These are phyloP conservation scores for Meandrusa payeni DNA, from an alignment of 2,888 invertebrate genomes.

Conservation along the genomic window DNA sequence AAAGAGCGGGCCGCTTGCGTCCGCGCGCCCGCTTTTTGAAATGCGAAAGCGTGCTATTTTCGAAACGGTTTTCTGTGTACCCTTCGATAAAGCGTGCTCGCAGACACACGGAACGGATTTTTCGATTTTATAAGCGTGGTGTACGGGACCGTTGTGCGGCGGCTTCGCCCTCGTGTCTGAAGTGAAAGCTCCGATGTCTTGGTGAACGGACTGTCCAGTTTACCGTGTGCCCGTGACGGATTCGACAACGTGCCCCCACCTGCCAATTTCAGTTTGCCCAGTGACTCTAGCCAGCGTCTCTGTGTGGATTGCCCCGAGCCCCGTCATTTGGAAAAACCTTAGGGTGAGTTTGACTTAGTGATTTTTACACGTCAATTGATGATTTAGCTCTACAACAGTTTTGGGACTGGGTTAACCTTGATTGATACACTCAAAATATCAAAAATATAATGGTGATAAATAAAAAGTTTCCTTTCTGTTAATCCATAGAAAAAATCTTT, in stretches of 20 bases:
- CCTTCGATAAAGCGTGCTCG: background rate
- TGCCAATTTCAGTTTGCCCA: constrained; percentile 6
- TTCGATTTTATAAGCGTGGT: background rate
- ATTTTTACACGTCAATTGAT: background rate
- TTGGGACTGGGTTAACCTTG: too few species aligned
- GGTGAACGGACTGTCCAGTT: constrained; percentile 3
- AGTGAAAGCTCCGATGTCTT: constrained; percentile 7
- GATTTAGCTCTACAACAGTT: too few species aligned
- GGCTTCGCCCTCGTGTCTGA: background rate
- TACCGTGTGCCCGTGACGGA: background rate
- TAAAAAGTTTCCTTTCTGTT: too few species aligned
- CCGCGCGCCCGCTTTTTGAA: constrained; percentile 23
- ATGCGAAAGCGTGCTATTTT: constrained; percentile 18
- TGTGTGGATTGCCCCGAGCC: background rate
- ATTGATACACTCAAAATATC: too few species aligned
- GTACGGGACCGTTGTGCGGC: background rate
- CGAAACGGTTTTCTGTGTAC: constrained; percentile 15
- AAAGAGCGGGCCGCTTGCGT: constrained; percentile 35
- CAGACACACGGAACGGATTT: background rate
- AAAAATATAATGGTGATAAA: too few species aligned
- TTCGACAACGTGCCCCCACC: constrained; percentile 1
- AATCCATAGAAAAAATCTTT: too few species aligned
- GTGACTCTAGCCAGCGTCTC: background rate
- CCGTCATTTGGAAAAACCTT: background rate
- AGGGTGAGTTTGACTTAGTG: constrained; percentile 4